Evolutionary conservation across 2,888 invertebrate species (phyloP), one percentile per base, ranked within the genome.

Genomic region (Scaeva pyrastri): DNA sequence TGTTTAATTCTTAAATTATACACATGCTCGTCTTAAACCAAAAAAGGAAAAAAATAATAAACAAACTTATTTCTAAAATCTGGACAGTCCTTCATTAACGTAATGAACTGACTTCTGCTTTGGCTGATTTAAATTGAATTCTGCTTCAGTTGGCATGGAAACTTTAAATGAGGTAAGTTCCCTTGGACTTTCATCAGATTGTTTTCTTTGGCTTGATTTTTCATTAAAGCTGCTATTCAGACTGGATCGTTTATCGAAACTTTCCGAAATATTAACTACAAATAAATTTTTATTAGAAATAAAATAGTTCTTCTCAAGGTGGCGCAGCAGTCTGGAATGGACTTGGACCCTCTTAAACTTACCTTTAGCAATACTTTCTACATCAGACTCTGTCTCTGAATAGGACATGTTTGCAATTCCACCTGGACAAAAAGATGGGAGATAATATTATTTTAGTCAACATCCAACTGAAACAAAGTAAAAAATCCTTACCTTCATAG

Each of bases 81-180:
- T 79, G 5, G 87, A 87, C 45, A 43, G 75, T 58, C 83, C 87
- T 83, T 87, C 87, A 83, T 87, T 87, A 83, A 87, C 83, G 79
- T 87, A 87, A 87, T 87, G 83, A 83, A 87, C 83, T 72, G 87
- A 83, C 83, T 83, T 87, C 16, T 36, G 50, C 39, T 77, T 82
- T 58, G 64, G 62, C 31, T 70, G 86, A 45, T 4, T 56, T 52
- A 60, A 43, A 77, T 72, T 72, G 11, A 31, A 43, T 7, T 19
- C 71, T 45, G 62, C 8, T 31, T 82, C 86, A n/a, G 21, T 62
- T 48, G 58, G 19, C 19, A 16, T 58, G 23, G 83, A 21, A 21
- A 31, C 70, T 19, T 23, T 71, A 39, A 86, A 82, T 16, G 71
- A 73, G 26, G 50, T 45, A 1, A 86, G 73, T 23, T 86, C 86